Evolutionary conservation across 2,797 vertebrate genomes (phyloP), one percentile per base, ranked within the genome.

Genomic region (Falco concolor): DNA sequence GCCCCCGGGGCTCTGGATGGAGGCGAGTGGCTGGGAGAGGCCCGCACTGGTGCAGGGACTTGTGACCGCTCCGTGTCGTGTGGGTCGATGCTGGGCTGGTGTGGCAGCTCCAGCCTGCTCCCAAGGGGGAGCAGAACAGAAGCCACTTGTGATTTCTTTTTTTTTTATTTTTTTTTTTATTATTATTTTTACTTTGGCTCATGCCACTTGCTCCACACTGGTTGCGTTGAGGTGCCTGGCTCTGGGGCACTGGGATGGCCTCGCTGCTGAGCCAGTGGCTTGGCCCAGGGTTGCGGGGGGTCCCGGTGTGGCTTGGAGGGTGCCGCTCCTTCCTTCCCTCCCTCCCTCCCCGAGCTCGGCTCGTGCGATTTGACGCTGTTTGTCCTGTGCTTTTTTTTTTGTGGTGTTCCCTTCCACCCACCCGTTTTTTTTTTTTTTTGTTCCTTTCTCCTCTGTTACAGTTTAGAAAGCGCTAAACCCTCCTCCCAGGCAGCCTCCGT

Each of bases 391-490:
- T 95, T 96, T 97, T 97, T 95, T 54, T 77, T 75, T 56, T 96
- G 96, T 97, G 97, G 95, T 97, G 97, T 82, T 96, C 98, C 98
- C 97, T 96, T 88, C 98, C 98, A 97, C 98, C 98, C 98, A 97
- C 98, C 98, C 98, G 93, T 95, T 96, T 95, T 97, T 96, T 96
- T 96, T 97, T 91, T 50, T 96, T 88, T 97, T 96, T 96, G 97
- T 97, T 96, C 96, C 97, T 98, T 98, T 97, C 95, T 98, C 97
- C 98, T 98, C 97, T 98, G 99, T 99, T 99, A 98, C 99, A 99
- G 99, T 98, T 98, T 99, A 99, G 99, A 99, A 99, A 99, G 98
- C 98, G 99, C 99, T 99, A 99, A 99, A 99, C 98, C 99, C 98
- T 99, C 99, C 98, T 99, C 98, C 99, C 98, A 98, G 98, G 97